Evolutionary conservation across 2,113 vertebrate species (phyloP).

Genomic region (Austrofundulus limnaeus): DNA sequence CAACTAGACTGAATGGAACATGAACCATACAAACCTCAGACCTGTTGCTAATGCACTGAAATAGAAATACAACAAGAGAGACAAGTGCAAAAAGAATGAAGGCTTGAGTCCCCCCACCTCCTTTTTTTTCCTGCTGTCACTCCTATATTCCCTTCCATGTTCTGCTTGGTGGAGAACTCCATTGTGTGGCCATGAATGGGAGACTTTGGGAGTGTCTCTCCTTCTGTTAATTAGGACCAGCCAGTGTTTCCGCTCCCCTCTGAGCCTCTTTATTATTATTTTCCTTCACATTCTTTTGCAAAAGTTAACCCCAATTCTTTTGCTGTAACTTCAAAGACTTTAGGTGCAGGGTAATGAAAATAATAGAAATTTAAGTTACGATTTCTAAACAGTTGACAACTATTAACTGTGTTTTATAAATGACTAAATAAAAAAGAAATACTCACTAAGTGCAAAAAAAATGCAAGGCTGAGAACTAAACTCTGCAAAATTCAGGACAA

Average conservation of each 20-base stretch:
- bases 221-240: constrained; percentile 86
- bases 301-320: constrained; percentile 72
- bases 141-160: constrained; percentile 79
- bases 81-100: constrained; percentile 53
- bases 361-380: neutral
- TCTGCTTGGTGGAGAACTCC: constrained; percentile 85
- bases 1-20: constrained; percentile 56
- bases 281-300: constrained; percentile 76
- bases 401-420: neutral
- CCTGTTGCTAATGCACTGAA: constrained; percentile 61
- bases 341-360: constrained; percentile 22
- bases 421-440: too few relatives aligned
- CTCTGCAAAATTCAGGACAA: neutral
- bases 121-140: constrained; percentile 46
- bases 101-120: constrained; percentile 54
- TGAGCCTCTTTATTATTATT: constrained; percentile 79
- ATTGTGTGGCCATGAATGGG: constrained; percentile 87
- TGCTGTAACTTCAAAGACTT: constrained; percentile 70
- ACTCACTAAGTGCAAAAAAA: neutral
- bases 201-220: constrained; percentile 82
- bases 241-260: constrained; percentile 83
- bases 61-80: constrained; percentile 62
- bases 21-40: constrained; percentile 53
- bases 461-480: neutral
- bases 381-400: constrained; percentile 1